Percentiles rank a stretch among this genome's conserved stretches.
Conservation (phyloP, 2,113 vertebrate genomes). For the Hippocampus abdominalis region DNA sequence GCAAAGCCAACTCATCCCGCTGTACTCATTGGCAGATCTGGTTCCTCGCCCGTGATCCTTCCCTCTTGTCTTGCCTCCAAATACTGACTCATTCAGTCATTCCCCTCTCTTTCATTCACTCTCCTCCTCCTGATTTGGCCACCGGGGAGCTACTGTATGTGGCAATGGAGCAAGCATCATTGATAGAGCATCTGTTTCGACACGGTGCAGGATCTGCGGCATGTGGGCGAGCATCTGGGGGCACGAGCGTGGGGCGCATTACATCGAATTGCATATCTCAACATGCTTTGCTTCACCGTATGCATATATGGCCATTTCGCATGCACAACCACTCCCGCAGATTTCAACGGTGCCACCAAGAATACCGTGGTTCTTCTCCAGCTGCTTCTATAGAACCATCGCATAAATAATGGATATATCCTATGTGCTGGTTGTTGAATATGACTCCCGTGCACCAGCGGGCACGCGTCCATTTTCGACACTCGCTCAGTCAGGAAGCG, state of each 20-base stretch:
- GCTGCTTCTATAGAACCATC: conserved; percentile 23
- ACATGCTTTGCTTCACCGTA: conserved; percentile 62
- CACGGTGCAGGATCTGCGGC: conserved; percentile 66
- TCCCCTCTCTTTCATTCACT: conserved; percentile 36
- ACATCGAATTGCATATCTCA: conserved; percentile 69
- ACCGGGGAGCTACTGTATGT: conserved; percentile 57
- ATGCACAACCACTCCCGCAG: conserved; percentile 40
- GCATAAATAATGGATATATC: conserved; percentile 31
- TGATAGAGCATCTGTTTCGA: conserved; percentile 72
- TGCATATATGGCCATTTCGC: conserved; percentile 43
- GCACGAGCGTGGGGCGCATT: conserved; percentile 65
- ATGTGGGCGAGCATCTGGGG: conserved; percentile 70
- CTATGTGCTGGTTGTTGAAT: conserved; percentile 35
- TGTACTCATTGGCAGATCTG: conserved; percentile 51
- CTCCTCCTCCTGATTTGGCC: conserved; percentile 59
- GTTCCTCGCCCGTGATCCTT: conserved; percentile 45
- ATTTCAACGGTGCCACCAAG: conserved; percentile 24
- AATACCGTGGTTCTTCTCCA: conserved; percentile 26
- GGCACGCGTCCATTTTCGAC: conserved; percentile 49
- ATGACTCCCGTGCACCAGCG: conserved; percentile 34
- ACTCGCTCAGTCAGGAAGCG: conserved; percentile 46
- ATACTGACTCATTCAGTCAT: conserved; percentile 50
- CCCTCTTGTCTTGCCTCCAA: conserved; percentile 49
- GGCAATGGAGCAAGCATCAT: conserved; percentile 68
- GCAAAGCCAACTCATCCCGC: conserved; percentile 48